Conservation (phyloP, 2,797 vertebrate species). For the Otolemur crassicaudatus region DNA sequence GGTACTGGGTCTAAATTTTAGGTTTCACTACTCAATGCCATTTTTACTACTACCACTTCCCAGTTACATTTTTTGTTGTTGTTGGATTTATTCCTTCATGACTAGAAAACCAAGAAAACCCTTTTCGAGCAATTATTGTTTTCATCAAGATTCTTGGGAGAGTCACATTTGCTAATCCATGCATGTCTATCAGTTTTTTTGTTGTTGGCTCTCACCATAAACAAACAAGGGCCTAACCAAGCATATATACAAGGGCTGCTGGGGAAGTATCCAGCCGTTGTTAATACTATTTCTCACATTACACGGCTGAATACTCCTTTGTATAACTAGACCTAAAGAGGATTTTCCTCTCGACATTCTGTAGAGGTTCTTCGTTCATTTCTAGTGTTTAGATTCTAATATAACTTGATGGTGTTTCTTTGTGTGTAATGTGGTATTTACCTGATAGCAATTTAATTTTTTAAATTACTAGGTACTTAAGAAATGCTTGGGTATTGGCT, state of each 20-base stretch:
- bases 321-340: not conserved
- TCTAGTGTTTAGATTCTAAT: not conserved
- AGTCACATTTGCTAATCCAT: not conserved
- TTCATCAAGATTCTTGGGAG: not conserved
- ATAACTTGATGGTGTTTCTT: not conserved
- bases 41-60: not conserved
- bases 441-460: not conserved
- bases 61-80: not conserved
- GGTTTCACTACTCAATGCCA: not conserved
- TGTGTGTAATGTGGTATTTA: not conserved
- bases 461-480: not conserved
- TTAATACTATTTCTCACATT: too few species aligned
- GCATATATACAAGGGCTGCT: not conserved
- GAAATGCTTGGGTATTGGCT: not conserved
- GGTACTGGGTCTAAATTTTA: not conserved
- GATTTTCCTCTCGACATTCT: not conserved
- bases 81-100: not conserved
- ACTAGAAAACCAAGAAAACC: not conserved
- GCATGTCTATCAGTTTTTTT: not conserved
- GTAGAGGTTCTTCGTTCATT: not conserved
- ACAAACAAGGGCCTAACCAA: not conserved
- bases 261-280: too few species aligned
- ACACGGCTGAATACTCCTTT: too few species aligned
- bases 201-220: not conserved
- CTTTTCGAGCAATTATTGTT: not conserved